Evolutionary conservation across 2,113 vertebrate species (phyloP).

Genomic region (Colius striatus): DNA sequence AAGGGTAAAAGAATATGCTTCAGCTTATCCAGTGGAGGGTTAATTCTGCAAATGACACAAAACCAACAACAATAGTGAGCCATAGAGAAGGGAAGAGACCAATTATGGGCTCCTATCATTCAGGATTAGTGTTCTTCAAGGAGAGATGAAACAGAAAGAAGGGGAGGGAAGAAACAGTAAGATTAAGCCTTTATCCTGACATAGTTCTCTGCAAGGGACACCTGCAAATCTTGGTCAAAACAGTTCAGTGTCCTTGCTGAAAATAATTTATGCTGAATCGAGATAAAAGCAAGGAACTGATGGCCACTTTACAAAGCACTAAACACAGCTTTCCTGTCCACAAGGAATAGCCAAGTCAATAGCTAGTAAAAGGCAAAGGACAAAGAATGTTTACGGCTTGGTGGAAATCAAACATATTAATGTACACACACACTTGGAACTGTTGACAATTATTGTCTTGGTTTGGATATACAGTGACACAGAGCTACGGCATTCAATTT

Average conservation of each 20-base stretch:
- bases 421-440: background rate
- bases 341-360: conserved; percentile 30
- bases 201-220: conserved; percentile 47
- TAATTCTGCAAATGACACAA: background rate
- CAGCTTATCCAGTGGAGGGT: background rate
- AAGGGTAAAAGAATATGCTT: conserved; percentile 15
- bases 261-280: conserved; percentile 65
- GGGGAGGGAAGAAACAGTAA: background rate
- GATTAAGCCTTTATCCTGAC: conserved; percentile 48
- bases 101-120: background rate
- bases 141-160: conserved; percentile 10
- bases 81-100: background rate
- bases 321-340: conserved; percentile 63
- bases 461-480: background rate
- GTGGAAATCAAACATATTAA: conserved; percentile 33
- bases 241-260: background rate
- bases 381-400: conserved; percentile 34
- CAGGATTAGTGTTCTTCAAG: conserved; percentile 13
- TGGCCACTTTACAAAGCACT: conserved; percentile 61
- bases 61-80: background rate
- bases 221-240: conserved; percentile 56
- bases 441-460: background rate
- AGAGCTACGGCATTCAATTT: background rate
- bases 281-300: conserved; percentile 65
- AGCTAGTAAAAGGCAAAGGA: conserved; percentile 42